Conservation (phyloP, 2,113 vertebrate species). For the Periophthalmodon schlosseri region DNA sequence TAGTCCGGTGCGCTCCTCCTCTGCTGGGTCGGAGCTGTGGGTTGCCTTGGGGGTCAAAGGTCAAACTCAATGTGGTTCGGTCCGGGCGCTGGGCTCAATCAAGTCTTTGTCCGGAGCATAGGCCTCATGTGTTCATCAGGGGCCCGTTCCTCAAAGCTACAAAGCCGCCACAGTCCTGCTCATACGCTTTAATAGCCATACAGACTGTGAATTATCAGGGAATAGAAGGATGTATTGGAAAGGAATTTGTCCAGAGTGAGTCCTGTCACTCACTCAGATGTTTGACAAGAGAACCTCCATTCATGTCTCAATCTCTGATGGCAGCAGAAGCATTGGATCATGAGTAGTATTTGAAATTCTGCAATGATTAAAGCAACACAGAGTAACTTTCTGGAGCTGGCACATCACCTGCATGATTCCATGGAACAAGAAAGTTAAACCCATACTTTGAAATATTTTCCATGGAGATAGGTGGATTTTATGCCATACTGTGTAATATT, state of each 20-base stretch:
- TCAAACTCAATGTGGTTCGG: constrained; percentile 60
- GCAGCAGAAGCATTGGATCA: not conserved
- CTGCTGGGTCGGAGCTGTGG: constrained; percentile 38
- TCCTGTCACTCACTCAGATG: constrained; percentile 24
- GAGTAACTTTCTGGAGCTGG: too few species aligned
- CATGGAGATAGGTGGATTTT: too few species aligned
- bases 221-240: constrained; percentile 53
- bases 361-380: too few species aligned
- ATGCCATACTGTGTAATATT: too few species aligned
- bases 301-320: not conserved
- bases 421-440: too few species aligned
- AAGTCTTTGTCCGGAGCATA: constrained; percentile 73
- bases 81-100: constrained; percentile 69
- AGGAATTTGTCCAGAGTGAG: constrained; percentile 45
- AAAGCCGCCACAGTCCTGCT: constrained; percentile 77
- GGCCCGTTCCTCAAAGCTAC: constrained; percentile 75
- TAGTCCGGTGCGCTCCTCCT: constrained; percentile 12
- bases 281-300: constrained; percentile 48
- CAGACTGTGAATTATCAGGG: constrained; percentile 65
- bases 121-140: constrained; percentile 64
- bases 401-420: too few species aligned
- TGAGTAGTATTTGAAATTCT: too few species aligned
- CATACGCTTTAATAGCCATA: constrained; percentile 66
- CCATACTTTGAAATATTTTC: too few species aligned
- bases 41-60: constrained; percentile 68